Base-by-base conservation (phyloP, 1,140 invertebrate genomes). In the Planococcus citri region DNA sequence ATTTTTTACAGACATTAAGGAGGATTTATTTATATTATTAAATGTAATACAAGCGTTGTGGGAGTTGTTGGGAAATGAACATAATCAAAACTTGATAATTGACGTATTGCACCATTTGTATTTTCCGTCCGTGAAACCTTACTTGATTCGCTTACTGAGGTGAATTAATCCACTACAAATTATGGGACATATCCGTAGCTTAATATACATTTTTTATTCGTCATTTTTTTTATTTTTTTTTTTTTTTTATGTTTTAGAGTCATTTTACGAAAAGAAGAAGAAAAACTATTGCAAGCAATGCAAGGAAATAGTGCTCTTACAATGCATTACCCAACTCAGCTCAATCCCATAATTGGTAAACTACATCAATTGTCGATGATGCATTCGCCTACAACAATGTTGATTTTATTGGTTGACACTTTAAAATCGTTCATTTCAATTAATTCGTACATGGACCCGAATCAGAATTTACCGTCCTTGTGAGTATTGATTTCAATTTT, bases 81-180 rank as follows among this genome's bases (percentile, higher is more conserved):
- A 10, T 22, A 2, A 64, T 64, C 22, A 24, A 22, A 24, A 17
- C 25, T 10, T 64, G 4, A 24, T 64, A 24, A 22, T 64, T 17
- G 60, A 64, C 24, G 17, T 25, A 4, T 64, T 64, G 60, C 60
- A 64, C 17, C 60, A 64, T 64, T 64, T 64, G 60, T 64, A 64
- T 27, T 64, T 64, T 17, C 60, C 60, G 3, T 3, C 60, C 2
- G 60, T 64, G 60, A 64, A 64, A 64, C 60, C 60, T 25, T 25
- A 64, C 20, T 25, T 64, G 2, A 64, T 64, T 64, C 60, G 20
- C 9, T 27, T 64, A 64, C 17, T 64, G 20, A 64, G 60, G 60
- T 64, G 22, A 64, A 58, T 58, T n/a, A 20, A 58, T n/a, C 17
- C 17, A 22, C 12, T 12, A 8, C 21, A 64, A 27, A 64, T 64